phyloP scores from a whole-genome alignment of 92 coral and sea anemone genomes.

The Montipora capitata region DNA sequence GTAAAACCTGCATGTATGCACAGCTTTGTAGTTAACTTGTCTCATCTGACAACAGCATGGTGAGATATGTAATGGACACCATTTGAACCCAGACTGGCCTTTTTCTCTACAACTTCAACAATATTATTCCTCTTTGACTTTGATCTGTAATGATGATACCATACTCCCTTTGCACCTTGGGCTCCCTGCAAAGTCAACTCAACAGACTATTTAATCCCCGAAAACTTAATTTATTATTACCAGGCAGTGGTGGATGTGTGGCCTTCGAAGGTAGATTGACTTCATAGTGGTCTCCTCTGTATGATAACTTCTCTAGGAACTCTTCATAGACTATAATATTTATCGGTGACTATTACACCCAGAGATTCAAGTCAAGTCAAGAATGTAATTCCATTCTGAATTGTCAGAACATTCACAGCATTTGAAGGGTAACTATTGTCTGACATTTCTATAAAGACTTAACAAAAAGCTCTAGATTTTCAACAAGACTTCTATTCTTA shows the following conservation, averaged over 20 bases:
- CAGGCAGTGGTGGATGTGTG: constrained; percentile 42
- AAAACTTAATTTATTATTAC: constrained; percentile 55
- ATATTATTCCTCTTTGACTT: constrained; percentile 18
- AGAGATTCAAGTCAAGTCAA: no score
- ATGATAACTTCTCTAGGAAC: no score
- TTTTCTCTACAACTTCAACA: constrained; percentile 48
- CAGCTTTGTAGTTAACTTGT: constrained; percentile 38
- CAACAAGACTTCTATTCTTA: no score
- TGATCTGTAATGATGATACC: background rate
- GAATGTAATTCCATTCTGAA: no score
- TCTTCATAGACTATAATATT: no score
- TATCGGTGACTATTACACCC: no score
- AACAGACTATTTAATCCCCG: constrained; percentile 35
- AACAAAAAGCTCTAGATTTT: no score
- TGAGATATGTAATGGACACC: constrained; percentile 64
- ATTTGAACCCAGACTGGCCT: constrained; percentile 17
- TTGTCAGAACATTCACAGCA: no score
- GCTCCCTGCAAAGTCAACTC: constrained; percentile 18
- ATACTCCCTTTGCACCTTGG: constrained; percentile 3
- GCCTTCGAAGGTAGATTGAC: background rate
- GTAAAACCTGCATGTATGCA: background rate
- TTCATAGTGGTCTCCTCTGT: constrained; percentile 51
- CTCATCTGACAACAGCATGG: constrained; percentile 61
- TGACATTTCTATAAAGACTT: no score
- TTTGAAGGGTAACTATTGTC: no score